Conservation (phyloP, 2,888 invertebrate genomes). For the Melanchra persicariae region DNA sequence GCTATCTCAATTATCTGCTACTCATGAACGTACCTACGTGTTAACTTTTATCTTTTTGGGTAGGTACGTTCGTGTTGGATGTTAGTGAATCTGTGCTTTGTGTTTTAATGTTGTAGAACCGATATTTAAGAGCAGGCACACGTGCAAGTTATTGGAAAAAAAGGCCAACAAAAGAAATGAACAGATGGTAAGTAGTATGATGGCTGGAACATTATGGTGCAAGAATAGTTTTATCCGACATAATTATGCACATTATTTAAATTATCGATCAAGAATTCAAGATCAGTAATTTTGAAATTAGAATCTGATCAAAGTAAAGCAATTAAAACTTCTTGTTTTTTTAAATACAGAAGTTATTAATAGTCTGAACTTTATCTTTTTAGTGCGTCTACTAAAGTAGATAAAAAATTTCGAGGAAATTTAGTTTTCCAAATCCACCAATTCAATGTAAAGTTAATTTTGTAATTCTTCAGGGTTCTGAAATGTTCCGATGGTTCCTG, state of each 20-base stretch:
- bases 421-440: conserved; percentile 31
- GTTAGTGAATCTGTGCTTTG: conserved; percentile 20
- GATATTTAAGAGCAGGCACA: conserved; percentile 65
- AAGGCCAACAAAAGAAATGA: conserved; percentile 55
- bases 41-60: conserved; percentile 45
- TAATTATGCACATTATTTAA: conserved; percentile 55
- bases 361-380: conserved; percentile 2
- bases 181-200: conserved; percentile 26
- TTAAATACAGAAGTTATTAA: conserved; percentile 9
- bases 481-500: conserved; percentile 60
- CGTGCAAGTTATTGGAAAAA: conserved; percentile 26
- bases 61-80: conserved; percentile 23
- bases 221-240: conserved; percentile 18
- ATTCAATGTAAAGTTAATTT: conserved; percentile 13
- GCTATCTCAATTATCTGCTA: conserved; percentile 58
- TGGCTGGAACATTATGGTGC: conserved; percentile 37
- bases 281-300: conserved; percentile 20
- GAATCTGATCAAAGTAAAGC: conserved; percentile 16
- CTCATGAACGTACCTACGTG: conserved; percentile 24
- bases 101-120: conserved; percentile 33
- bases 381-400: not conserved
- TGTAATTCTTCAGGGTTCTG: conserved; percentile 41
- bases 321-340: conserved; percentile 34
- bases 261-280: conserved; percentile 33
- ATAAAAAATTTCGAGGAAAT: not conserved